Percentiles rank a stretch among this genome's conserved stretches.
phyloP scores from a whole-genome alignment of 2,797 vertebrate species.

The Octomys mimax region DNA sequence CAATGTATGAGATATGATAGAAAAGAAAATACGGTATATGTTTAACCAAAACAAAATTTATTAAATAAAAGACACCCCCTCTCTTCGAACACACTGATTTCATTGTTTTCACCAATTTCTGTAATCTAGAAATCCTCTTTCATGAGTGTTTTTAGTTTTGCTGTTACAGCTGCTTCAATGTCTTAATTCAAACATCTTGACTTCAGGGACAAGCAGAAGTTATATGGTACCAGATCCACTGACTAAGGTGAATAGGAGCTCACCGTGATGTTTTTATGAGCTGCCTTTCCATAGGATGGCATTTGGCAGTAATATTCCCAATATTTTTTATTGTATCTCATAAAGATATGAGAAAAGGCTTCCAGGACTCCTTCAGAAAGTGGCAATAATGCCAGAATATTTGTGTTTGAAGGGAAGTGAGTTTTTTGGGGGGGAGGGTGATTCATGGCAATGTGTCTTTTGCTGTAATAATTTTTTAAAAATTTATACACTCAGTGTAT shows the following conservation, averaged over 20 bases:
- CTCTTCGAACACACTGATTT: neutral
- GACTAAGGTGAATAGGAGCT: neutral
- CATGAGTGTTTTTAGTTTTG: neutral
- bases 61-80: neutral
- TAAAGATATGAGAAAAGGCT: neutral
- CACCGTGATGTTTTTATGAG: neutral
- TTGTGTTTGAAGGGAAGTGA: neutral
- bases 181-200: neutral
- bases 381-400: neutral
- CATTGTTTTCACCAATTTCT: neutral
- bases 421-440: neutral
- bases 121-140: neutral
- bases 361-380: neutral
- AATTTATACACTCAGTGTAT: neutral
- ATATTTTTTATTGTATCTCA: neutral
- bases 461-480: neutral
- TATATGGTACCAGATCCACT: rapidly evolving
- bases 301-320: neutral
- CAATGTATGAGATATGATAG: neutral
- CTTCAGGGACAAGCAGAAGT: neutral
- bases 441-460: neutral
- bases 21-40: neutral
- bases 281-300: neutral
- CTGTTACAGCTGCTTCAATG: neutral
- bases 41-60: neutral